Evolutionary conservation across 2,113 vertebrate genomes (phyloP), one percentile per base, ranked within the genome.

Genomic region (Chloroceryle aenea): DNA sequence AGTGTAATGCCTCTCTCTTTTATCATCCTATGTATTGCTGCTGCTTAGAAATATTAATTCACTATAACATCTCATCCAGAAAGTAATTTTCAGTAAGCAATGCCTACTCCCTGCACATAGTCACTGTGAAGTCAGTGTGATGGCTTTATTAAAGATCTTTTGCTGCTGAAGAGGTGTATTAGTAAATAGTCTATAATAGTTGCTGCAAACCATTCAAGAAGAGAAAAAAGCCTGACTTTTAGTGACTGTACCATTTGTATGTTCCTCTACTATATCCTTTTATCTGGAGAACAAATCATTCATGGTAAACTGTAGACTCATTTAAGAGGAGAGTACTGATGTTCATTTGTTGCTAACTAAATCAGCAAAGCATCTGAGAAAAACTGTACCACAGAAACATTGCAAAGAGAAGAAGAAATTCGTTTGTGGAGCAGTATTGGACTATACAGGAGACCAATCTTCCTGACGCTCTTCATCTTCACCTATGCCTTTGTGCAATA

Each of bases 21-120:
- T 50, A 62, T 34, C 83, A 13, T 40, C 22, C 2, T 69, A 7
- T 30, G 34, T 42, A 62, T 76, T 92, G 42, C 27, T 83, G 21
- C 27, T 66, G 10, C 32, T 88, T 80, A 68, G 53, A 90, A 77
- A 42, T 30, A 88, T 38, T 61, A 69, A 90, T 50, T 80, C 63
- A 62, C 42, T 13, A 2, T 4, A 80, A 25, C 2, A 5, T 59
- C 58, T 80, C 48, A 34, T 6, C 14, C 53, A 85, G 55, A 85
- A 61, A 69, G 5, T 4, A 7, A 42, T 63, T 71, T 93, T 23
- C 52, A 81, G 32, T 32, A 45, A 26, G 20, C 53, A 83, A 25
- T 40, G 29, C 13, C 27, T 34, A 14, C 13, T 19, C 9, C 13
- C 42, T 71, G 21, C 18, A 47, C 10, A 27, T 1, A 38, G n/a